Conservation (phyloP, 2,888 invertebrate genomes). For the Limnephilus marmoratus region DNA sequence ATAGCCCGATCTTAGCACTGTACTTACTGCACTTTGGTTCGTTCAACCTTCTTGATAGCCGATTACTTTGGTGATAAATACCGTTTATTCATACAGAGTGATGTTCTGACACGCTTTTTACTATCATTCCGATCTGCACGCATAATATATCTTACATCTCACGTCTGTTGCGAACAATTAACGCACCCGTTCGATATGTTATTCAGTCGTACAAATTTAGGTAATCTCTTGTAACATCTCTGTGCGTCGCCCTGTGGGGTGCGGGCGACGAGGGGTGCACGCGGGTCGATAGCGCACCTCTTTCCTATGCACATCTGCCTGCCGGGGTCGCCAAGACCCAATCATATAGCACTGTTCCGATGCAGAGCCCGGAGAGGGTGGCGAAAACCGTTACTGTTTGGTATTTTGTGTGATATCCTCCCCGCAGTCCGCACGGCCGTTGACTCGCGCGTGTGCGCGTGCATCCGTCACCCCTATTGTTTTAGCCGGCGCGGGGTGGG, state of each 20-base stretch:
- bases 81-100: background rate
- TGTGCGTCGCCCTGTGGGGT: background rate
- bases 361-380: background rate
- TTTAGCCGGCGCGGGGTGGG: background rate
- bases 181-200: background rate
- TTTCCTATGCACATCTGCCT: background rate
- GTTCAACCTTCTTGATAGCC: background rate
- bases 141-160: background rate
- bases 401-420: background rate
- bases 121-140: background rate
- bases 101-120: background rate
- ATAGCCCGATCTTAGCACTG: background rate
- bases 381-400: constrained; percentile 16
- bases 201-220: background rate
- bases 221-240: background rate
- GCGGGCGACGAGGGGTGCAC: background rate
- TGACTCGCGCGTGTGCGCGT: constrained; percentile 5
- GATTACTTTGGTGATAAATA: background rate
- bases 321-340: background rate
- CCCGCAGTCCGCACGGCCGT: background rate
- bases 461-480: constrained; percentile 21
- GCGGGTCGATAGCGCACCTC: constrained; percentile 15
- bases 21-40: background rate
- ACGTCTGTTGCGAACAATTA: constrained; percentile 2
- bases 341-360: constrained; percentile 18